Conservation (phyloP, 2,888 invertebrate genomes). For the Zaprionus bogoriensis region DNA sequence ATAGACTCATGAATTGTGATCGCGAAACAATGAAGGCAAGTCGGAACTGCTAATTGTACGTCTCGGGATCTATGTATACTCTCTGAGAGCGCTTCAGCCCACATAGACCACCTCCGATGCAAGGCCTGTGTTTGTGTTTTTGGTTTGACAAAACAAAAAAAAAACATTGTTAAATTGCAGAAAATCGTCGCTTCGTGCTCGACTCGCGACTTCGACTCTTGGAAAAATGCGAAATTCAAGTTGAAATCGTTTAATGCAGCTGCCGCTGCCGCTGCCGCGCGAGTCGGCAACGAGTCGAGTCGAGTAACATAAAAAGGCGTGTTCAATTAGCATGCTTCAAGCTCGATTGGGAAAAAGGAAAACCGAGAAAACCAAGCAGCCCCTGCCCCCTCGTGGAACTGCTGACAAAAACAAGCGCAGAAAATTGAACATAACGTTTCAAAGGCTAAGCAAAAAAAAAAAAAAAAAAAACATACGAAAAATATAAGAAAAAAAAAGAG, state of each 20-base stretch:
- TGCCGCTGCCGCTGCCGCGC: too few relatives aligned
- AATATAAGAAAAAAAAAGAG: conserved; percentile 26
- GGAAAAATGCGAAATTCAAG: conserved; percentile 54
- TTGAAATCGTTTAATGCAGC: conserved; percentile 70
- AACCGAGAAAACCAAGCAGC: conserved; percentile 8
- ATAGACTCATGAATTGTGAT: too few relatives aligned
- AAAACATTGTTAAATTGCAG: conserved; percentile 44
- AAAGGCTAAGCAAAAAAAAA: conserved; percentile 17
- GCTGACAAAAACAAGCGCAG: conserved; percentile 65
- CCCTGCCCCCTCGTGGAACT: too few relatives aligned
- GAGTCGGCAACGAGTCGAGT: conserved; percentile 2
- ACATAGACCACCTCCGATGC: background rate
- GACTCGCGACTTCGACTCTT: conserved; percentile 34
- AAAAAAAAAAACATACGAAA: conserved; percentile 50
- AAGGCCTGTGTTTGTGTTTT: conserved; percentile 4
- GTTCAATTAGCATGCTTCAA: conserved; percentile 73
- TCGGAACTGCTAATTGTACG: background rate
- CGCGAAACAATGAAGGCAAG: too few relatives aligned
- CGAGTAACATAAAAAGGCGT: conserved; percentile 70
- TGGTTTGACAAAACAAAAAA: conserved; percentile 37
- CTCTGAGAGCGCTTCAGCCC: background rate
- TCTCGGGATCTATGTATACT: background rate
- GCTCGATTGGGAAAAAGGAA: conserved; percentile 29
- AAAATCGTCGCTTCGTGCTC: conserved; percentile 56
- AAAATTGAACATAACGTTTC: conserved; percentile 71